Percentiles rank a stretch among this genome's conserved stretches.
phyloP scores from a whole-genome alignment of 2,113 vertebrate genomes.

The Camelus bactrianus region DNA sequence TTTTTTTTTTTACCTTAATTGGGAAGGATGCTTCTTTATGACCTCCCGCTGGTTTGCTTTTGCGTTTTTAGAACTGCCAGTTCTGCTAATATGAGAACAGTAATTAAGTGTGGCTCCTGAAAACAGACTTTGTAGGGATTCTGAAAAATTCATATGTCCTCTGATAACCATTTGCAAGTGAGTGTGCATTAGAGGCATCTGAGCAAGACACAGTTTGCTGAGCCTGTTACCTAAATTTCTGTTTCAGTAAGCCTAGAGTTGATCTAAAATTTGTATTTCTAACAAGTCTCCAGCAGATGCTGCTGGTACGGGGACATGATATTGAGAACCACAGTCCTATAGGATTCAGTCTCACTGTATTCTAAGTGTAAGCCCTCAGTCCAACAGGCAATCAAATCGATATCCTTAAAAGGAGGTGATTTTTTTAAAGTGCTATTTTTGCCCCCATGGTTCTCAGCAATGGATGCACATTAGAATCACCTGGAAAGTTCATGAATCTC shows the following conservation, averaged over 20 bases:
- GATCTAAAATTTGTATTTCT: neutral
- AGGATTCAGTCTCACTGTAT: neutral
- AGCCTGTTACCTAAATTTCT: neutral
- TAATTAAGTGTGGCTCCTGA: constrained; percentile 29
- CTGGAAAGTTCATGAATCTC: neutral
- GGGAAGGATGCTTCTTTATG: neutral
- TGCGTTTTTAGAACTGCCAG: neutral
- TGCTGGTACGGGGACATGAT: neutral
- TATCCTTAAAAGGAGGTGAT: neutral
- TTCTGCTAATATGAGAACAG: neutral
- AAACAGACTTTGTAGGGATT: neutral
- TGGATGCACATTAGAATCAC: neutral
- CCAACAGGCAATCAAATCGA: neutral
- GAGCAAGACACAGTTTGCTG: neutral
- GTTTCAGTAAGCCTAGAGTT: neutral
- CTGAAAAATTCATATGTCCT: neutral
- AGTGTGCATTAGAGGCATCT: neutral
- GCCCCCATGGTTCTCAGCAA: neutral
- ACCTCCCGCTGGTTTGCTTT: neutral
- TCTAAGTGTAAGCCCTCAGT: neutral
- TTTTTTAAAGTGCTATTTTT: neutral
- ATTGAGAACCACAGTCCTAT: neutral
- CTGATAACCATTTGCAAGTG: neutral
- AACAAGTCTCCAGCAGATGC: neutral
- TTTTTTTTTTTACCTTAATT: neutral